Evolutionary conservation across 2,797 vertebrate species (phyloP).

Genomic region (Tenualosa ilisha): DNA sequence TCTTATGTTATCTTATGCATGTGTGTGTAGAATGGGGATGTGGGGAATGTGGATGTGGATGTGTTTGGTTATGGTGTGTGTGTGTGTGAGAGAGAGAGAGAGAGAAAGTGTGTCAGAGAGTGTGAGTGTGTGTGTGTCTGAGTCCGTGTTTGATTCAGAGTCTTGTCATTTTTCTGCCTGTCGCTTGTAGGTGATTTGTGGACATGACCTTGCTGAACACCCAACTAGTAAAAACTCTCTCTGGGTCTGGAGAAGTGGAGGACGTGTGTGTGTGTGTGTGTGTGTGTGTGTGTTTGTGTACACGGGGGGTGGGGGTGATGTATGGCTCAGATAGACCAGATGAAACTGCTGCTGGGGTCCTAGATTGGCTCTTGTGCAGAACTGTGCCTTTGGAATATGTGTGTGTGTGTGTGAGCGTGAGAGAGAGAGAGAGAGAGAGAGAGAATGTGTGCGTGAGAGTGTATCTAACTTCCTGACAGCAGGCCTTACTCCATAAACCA

Average conservation of each 20-base stretch:
- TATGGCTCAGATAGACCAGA: no score
- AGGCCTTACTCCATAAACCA: not conserved
- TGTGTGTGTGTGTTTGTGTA: not conserved
- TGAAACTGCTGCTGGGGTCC: no score
- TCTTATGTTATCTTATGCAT: not conserved
- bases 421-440: no score
- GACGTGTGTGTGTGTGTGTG: not conserved
- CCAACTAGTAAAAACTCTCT: not conserved
- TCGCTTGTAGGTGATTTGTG: not conserved
- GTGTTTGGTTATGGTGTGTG: not conserved
- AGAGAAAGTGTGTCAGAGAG: no score
- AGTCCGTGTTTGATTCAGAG: not conserved
- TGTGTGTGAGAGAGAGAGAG: no score
- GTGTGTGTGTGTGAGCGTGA: conserved; percentile 4
- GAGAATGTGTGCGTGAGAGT: not conserved
- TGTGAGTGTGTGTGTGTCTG: no score
- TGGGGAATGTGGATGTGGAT: not conserved
- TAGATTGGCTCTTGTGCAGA: no score
- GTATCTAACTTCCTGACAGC: not conserved
- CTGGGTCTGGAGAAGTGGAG: not conserved
- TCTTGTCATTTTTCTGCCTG: not conserved
- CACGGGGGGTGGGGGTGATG: no score
- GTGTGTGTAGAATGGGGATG: not conserved
- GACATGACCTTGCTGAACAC: not conserved
- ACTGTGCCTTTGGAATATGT: not conserved